These are phyloP conservation scores for Sandelia bainsii DNA, from an alignment of 2,797 vertebrate genomes.

Conservation along the genomic window DNA sequence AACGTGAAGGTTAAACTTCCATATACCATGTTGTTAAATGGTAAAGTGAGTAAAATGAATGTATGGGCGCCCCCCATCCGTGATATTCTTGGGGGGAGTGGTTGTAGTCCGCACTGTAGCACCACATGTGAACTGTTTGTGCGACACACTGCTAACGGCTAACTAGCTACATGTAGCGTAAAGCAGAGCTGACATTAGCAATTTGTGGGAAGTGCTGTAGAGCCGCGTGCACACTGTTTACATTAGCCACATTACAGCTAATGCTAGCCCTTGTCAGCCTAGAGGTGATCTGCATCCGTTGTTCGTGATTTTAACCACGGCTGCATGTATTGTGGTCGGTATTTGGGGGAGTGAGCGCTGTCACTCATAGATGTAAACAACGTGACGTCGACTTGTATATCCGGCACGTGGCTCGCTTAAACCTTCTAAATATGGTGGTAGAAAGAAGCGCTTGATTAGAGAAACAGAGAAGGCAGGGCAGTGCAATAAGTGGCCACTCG, in stretches of 20 bases:
- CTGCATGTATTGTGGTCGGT: constrained; percentile 1
- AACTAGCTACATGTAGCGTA: constrained; percentile 14
- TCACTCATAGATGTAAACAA: constrained; percentile 83
- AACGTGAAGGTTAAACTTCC: background rate
- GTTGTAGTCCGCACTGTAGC: constrained; percentile 53
- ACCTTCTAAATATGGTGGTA: constrained; percentile 30
- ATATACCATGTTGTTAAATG: background rate
- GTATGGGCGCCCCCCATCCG: constrained; percentile 27
- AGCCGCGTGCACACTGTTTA: constrained; percentile 19
- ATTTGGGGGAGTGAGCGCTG: constrained; percentile 44
- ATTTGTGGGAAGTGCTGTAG: background rate
- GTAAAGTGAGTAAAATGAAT: background rate
- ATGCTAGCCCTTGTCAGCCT: background rate
- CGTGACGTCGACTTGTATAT: constrained; percentile 74
- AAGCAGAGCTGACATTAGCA: constrained; percentile 30
- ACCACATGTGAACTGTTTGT: constrained; percentile 66
- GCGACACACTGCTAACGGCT: constrained; percentile 41
- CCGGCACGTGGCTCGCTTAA: constrained; percentile 71
- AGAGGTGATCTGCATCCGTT: constrained; percentile 2
- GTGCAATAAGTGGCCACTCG: background rate
- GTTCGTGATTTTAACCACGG: background rate
- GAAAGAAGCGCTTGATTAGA: constrained; percentile 12
- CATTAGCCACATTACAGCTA: background rate
- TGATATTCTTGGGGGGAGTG: constrained; percentile 72
- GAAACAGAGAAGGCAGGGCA: background rate